A percentile compares a stretch with the other conserved stretches of the same genome.
These are phyloP conservation scores for Cephus spinipes DNA, from an alignment of 2,888 invertebrate genomes.

Conservation along the genomic window DNA sequence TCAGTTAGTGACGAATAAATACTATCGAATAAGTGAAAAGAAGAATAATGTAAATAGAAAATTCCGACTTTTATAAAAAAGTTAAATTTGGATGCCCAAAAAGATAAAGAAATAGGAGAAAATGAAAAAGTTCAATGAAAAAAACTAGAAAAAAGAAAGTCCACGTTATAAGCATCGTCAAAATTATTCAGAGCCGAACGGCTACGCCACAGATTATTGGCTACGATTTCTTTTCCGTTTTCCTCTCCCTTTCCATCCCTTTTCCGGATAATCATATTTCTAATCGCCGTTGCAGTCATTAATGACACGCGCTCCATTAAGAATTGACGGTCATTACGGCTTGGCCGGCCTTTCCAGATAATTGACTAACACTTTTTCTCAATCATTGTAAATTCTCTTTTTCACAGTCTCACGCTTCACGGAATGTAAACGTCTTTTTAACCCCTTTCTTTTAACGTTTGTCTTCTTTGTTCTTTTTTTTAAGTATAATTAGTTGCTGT, in stretches of 20 bases:
- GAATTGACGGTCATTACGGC: neutral
- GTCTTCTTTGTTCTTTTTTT: neutral
- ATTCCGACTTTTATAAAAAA: too few relatives aligned
- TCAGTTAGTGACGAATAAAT: too few relatives aligned
- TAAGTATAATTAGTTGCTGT: neutral
- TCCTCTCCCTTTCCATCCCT: neutral
- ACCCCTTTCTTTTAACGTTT: neutral
- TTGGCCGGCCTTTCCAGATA: neutral
- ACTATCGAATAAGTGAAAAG: too few relatives aligned
- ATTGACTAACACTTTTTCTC: neutral
- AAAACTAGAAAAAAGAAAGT: constrained; percentile 30
- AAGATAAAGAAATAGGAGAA: too few relatives aligned
- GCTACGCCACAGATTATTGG: constrained; percentile 52
- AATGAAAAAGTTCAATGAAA: neutral
- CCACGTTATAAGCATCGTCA: constrained; percentile 30
- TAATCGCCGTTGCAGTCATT: neutral
- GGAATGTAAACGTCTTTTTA: neutral
- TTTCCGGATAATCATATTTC: neutral
- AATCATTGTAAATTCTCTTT: neutral
- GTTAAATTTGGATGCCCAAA: too few relatives aligned
- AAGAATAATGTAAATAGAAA: too few relatives aligned
- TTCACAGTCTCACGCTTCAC: neutral
- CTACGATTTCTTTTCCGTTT: constrained; percentile 37
- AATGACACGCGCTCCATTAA: neutral
- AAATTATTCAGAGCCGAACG: constrained; percentile 61